Evolutionary conservation across 2,888 invertebrate genomes (phyloP), one percentile per base, ranked within the genome.

Genomic region (Hypsopygia costalis): DNA sequence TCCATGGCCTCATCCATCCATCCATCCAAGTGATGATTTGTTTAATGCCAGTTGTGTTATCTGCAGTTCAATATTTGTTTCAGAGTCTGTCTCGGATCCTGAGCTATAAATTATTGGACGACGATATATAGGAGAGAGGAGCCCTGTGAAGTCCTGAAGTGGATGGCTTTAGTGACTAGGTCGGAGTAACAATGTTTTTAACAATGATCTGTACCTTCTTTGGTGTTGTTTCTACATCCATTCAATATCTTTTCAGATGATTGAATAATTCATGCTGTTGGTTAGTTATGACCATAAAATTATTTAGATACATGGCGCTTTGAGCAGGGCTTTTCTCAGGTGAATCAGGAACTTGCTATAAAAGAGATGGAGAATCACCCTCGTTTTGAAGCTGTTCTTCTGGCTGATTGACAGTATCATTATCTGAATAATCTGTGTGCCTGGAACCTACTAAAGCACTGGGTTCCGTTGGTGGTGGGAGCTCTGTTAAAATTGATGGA

Each of bases 11-110:
- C n/a, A n/a, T n/a, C n/a, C n/a, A n/a, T n/a, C n/a, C n/a, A n/a
- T n/a, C n/a, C n/a, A n/a, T n/a, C n/a, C n/a, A n/a, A 34, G 34
- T 34, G 34, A 34, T 34, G 34, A 34, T 34, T 34, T 34, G 34
- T 34, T 34, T 34, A 34, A 34, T 34, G 34, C 34, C 34, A 34
- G 34, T 34, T 34, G 34, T 34, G 34, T 34, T 34, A 34, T 34
- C 34, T 12, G 34, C 34, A 34, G 16, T 34, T 34, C 34, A 34
- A 34, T 34, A 34, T 34, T 34, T 34, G 34, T 34, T 34, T 34
- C 34, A 34, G 34, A 34, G 34, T 34, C 34, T 34, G 34, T 20
- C 34, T 34, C 34, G 34, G 34, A 34, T 34, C 21, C 34, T 34
- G 34, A 34, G 34, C 34, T 34, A 16, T 20, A 20, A 34, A 34